Evolutionary conservation across 2,888 invertebrate genomes (phyloP).

Genomic region (Himalopsyche anomala): DNA sequence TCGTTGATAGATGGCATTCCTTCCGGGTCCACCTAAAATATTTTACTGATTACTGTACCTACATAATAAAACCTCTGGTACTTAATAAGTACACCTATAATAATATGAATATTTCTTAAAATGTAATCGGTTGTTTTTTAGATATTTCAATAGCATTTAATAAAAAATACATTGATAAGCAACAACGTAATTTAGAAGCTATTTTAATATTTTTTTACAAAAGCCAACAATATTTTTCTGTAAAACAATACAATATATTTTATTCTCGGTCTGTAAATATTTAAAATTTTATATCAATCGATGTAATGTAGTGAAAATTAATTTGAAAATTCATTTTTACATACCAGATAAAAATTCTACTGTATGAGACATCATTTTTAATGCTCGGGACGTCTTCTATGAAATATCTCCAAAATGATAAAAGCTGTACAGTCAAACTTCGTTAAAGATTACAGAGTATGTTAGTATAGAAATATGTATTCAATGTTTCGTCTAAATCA

Average conservation of each 20-base stretch:
- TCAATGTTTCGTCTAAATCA: background rate
- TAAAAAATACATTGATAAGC: background rate
- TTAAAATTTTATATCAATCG: background rate
- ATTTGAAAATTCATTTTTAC: too few species aligned
- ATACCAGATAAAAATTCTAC: too few species aligned
- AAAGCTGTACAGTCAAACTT: background rate
- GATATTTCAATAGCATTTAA: slow-evolving; percentile 3
- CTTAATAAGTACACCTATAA: too few species aligned
- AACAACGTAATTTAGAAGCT: background rate
- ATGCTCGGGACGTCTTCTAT: too few species aligned
- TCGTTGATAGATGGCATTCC: too few species aligned
- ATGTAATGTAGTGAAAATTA: too few species aligned
- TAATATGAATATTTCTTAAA: too few species aligned
- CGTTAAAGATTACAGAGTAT: background rate
- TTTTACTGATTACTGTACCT: too few species aligned
- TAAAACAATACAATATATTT: slow-evolving; percentile 1
- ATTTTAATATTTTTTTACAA: slow-evolving; percentile 31
- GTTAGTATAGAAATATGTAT: background rate
- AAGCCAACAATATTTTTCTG: slow-evolving; percentile 17
- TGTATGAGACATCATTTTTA: too few species aligned
- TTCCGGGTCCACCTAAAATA: too few species aligned
- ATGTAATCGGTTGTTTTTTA: background rate
- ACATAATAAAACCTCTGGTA: too few species aligned
- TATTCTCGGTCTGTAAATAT: background rate
- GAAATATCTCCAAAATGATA: too few species aligned